These are phyloP conservation scores for Erebia epiphron DNA, from an alignment of 2,888 invertebrate genomes.

Conservation along the genomic window DNA sequence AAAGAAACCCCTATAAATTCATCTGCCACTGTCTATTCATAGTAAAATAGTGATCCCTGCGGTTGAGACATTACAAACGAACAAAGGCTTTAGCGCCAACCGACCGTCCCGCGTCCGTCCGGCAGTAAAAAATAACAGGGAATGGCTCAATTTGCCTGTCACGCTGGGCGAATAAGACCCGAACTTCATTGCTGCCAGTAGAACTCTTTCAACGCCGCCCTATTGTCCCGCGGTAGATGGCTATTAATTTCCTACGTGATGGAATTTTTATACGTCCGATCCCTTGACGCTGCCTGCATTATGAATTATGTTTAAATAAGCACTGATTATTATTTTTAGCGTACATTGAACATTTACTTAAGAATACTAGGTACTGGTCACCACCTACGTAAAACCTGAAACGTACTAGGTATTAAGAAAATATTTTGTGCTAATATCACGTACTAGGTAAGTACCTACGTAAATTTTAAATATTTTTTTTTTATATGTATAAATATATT, in stretches of 20 bases:
- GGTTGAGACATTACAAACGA: constrained; percentile 12
- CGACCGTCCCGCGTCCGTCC: constrained; percentile 11
- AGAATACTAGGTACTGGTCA: not conserved
- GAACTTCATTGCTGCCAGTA: constrained; percentile 50
- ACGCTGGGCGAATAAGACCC: constrained; percentile 42
- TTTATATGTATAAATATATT: too few species aligned
- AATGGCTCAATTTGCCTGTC: constrained; percentile 43
- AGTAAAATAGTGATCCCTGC: not conserved
- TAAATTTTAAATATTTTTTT: too few species aligned
- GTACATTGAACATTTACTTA: not conserved
- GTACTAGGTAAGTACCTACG: too few species aligned
- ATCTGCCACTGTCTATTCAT: not conserved
- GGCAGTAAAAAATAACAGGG: constrained; percentile 23
- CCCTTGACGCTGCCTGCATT: constrained; percentile 58
- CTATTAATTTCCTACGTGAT: constrained; percentile 75
- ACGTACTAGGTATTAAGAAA: too few species aligned
- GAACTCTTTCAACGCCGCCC: constrained; percentile 65
- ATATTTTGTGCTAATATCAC: too few species aligned
- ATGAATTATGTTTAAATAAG: constrained; percentile 43
- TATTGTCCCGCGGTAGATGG: constrained; percentile 73
- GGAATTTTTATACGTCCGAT: constrained; percentile 81
- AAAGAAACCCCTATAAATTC: not conserved
- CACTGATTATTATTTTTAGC: not conserved
- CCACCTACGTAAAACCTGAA: too few species aligned
- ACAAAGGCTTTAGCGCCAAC: constrained; percentile 24